A percentile compares a stretch with the other conserved stretches of the same genome.
phyloP scores from a whole-genome alignment of 2,113 vertebrate genomes.

The Stigmatopora nigra region DNA sequence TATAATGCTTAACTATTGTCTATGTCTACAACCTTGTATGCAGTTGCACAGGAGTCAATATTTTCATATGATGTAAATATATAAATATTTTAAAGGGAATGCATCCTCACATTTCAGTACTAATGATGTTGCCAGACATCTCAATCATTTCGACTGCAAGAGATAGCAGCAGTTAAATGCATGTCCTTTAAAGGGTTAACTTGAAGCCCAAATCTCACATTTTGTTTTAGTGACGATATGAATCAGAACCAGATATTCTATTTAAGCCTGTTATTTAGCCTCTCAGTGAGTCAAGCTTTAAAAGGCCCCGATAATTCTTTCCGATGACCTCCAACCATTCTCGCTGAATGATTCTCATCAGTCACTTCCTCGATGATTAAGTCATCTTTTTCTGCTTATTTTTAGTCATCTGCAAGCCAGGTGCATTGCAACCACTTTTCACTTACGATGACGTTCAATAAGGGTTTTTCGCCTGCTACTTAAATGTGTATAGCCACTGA shows the following conservation, averaged over 20 bases:
- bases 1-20: constrained; percentile 69
- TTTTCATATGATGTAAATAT: background rate
- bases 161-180: no score
- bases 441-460: constrained; percentile 44
- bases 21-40: background rate
- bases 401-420: constrained; percentile 59
- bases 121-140: no score
- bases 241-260: constrained; percentile 36
- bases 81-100: no score
- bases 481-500: constrained; percentile 8
- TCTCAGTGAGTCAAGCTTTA: constrained; percentile 33
- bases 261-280: constrained; percentile 17
- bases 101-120: no score
- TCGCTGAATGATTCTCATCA: constrained; percentile 51
- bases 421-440: constrained; percentile 41
- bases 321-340: constrained; percentile 47
- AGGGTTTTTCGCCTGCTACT: constrained; percentile 45
- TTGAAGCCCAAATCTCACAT: constrained; percentile 12
- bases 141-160: no score
- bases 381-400: constrained; percentile 43
- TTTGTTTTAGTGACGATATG: constrained; percentile 29
- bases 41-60: background rate
- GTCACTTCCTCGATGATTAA: constrained; percentile 59
- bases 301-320: constrained; percentile 46
- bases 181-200: background rate